Evolutionary conservation across 23 tunicate species (phyloP), one percentile per base, ranked within the genome.

Genomic region (Trididemnum clinides): DNA sequence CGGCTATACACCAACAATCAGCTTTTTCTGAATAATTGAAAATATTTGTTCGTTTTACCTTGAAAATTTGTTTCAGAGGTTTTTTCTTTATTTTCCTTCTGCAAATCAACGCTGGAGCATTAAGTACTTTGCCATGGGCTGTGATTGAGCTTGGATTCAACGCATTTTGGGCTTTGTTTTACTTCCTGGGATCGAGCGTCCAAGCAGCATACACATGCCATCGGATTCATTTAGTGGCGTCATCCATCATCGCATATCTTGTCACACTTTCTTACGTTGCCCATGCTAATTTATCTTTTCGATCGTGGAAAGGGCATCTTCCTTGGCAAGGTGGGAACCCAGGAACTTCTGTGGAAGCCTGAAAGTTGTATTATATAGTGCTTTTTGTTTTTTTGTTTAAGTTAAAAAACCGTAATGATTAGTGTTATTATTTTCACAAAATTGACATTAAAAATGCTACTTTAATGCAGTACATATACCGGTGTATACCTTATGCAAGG

Each of bases 171-270:
- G 58, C 88, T 0, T 34, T 92, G 28, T 54, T 92, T 28, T 92
- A 92, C 81, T 87, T 92, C 51, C 83, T 92, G 26, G 97, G 89
- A 4, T 84, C 97, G 1, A 71, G 82, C 44, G 91, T 92, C 2
- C 81, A 65, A 34, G 86, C 91, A 0, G 91, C 88, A 22, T 49
- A 82, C 36, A 37, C 82, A 1, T 36, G 51, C 39, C 30, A 62
- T 1, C 10, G 39, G 7, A 78, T 37, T 1, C 12, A 51, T 26
- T 21, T 33, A 1, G 4, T 78, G 3, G 96, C 82, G 0, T 79
- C 90, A 6, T 31, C 90, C 7, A 72, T 81, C 4, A 74, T 91
- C 51, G 86, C 80, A 0, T 91, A 51, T 62, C 33, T 91, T 25
- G 59, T 64, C 38, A 30, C 78, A 5, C 33, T 82, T 20, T 62